phyloP scores from a whole-genome alignment of 1,140 invertebrate species.

The Drosophila rhopaloa region DNA sequence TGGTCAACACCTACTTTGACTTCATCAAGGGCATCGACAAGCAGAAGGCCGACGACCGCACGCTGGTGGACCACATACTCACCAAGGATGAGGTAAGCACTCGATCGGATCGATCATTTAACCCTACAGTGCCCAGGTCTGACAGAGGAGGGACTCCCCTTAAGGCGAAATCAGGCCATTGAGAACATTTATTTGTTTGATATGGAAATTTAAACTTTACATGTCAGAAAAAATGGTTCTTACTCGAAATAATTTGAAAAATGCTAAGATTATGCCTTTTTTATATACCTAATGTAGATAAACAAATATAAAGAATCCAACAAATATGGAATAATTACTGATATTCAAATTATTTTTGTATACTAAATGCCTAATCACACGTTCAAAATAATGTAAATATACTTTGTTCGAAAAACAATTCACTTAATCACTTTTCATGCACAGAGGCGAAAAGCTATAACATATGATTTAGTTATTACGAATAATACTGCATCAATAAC shows the following conservation, averaged over 20 bases:
- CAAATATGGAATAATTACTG: neutral
- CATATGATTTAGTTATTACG: neutral
- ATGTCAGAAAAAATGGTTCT: too few species aligned
- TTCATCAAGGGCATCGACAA: conserved; percentile 97
- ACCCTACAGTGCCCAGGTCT: neutral
- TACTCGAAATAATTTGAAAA: too few species aligned
- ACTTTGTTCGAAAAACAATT: neutral
- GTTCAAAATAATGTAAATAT: conserved; percentile 9
- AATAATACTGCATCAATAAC: neutral
- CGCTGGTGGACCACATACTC: conserved; percentile 95
- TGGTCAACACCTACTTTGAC: conserved; percentile 98
- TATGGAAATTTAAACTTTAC: too few species aligned
- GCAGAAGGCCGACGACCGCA: conserved; percentile 96
- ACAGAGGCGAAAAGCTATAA: neutral
- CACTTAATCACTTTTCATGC: neutral
- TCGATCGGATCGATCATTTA: neutral
- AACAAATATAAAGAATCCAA: too few species aligned
- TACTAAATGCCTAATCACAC: neutral
- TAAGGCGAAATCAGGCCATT: too few species aligned
- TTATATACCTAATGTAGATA: too few species aligned
- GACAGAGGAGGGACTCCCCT: too few species aligned
- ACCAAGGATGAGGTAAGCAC: conserved; percentile 84
- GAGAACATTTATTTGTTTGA: too few species aligned
- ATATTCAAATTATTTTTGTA: neutral
- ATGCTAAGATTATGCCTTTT: too few species aligned